Conservation (phyloP, 2,113 vertebrate species). For the Nothocercus julius region DNA sequence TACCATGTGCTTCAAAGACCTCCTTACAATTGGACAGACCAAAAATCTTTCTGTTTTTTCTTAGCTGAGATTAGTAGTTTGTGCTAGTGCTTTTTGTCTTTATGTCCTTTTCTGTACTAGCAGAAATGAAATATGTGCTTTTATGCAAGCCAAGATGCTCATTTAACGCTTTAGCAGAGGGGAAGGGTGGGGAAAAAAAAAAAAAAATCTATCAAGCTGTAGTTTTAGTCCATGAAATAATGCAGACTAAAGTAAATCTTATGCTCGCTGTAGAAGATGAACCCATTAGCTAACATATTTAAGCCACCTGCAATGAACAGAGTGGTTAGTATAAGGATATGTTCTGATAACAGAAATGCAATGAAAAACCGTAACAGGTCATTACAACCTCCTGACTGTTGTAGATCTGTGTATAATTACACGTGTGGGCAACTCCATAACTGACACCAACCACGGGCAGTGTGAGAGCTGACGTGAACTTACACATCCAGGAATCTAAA, state of each 20-base stretch:
- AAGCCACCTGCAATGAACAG: not conserved
- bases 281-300: not conserved
- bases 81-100: not conserved
- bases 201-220: not conserved
- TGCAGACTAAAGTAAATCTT: not conserved
- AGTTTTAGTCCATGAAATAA: constrained; percentile 4
- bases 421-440: not conserved
- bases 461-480: not conserved
- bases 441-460: not conserved
- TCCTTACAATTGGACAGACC: not conserved
- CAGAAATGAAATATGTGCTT: not conserved
- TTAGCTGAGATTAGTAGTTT: not conserved
- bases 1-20: not conserved
- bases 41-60: not conserved
- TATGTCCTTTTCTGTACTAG: not conserved
- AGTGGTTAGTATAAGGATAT: not conserved
- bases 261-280: not conserved
- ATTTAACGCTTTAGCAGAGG: not conserved
- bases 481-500: not conserved
- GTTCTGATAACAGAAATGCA: not conserved
- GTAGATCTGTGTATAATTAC: not conserved
- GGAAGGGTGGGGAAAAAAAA: not conserved
- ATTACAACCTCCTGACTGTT: not conserved
- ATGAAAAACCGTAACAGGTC: accelerated
- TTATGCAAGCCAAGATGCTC: not conserved